These are phyloP conservation scores for Spinus olivaceus DNA, from an alignment of 2,797 vertebrate species.

Conservation along the genomic window DNA sequence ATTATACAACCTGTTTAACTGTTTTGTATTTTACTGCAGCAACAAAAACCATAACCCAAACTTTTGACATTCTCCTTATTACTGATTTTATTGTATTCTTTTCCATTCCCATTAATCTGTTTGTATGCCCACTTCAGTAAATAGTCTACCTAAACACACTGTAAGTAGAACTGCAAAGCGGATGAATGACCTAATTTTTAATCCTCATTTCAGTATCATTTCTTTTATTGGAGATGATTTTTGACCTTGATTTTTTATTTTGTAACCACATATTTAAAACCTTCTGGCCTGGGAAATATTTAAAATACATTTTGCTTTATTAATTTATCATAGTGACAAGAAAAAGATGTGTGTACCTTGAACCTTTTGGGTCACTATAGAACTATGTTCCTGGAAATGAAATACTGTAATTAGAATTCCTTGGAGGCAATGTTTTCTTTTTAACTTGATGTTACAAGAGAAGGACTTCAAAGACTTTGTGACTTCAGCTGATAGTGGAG, in stretches of 20 bases:
- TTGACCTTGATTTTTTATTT: conserved; percentile 1
- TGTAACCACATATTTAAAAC: background rate
- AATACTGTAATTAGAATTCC: conserved; percentile 54
- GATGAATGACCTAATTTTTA: conserved; percentile 32
- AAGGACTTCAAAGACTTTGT: conserved; percentile 47
- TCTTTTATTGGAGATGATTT: conserved; percentile 28
- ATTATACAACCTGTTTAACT: background rate
- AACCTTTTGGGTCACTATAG: background rate
- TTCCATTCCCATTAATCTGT: background rate
- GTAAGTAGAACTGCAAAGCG: conserved; percentile 11
- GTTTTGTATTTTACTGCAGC: background rate
- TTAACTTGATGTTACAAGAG: conserved; percentile 35
- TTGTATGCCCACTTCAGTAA: background rate
- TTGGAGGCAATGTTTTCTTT: conserved; percentile 28
- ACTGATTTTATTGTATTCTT: background rate
- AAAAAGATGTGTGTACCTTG: background rate
- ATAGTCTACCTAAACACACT: background rate
- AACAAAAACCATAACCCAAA: background rate
- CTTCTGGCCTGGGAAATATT: conserved; percentile 5
- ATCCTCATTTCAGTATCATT: conserved; percentile 48
- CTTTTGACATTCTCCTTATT: background rate
- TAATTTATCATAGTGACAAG: background rate
- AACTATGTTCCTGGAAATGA: conserved; percentile 20
- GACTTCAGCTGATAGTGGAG: conserved; percentile 44
- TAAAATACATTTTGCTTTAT: conserved; percentile 27